Evolutionary conservation across 2,113 vertebrate genomes (phyloP), one percentile per base, ranked within the genome.

Genomic region (Neopipo cinnamomea): DNA sequence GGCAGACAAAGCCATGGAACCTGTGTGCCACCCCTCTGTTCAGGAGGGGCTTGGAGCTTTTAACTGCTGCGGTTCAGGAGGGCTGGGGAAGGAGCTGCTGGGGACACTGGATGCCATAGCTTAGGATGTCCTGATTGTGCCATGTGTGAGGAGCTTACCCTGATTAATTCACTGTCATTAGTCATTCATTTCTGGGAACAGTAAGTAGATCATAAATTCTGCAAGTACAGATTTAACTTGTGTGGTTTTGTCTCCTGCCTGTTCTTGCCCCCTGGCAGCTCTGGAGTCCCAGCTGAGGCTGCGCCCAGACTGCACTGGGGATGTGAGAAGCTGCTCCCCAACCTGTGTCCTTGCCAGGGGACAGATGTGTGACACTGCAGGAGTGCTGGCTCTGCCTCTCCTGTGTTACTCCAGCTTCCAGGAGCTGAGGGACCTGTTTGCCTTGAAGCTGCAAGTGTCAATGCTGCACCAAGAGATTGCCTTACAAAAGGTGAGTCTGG

Each of bases 341-440:
- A n/a, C 35, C 52, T 78, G 55, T 24, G 19, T 49, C 28, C 25
- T 61, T 72, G 53, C 50, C n/a, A 15, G 83, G 70, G 82, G 28
- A 47, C 70, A 35, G 27, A 12, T 0, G 1, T 94, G 97, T 92
- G 93, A 84, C 47, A 37, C 83, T 25, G 52, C 39, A 3, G 50
- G 14, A 6, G 0, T 41, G 19, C 85, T 70, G 73, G 87, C 58
- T 47, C 44, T 97, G 21, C 97, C 95, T n/a, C 94, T 98, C 7
- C 94, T 99, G 33, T 91, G 87, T 11, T 99, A 99, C 95, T 98
- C 94, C 80, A 98, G 97, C 22, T 83, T 97, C 74, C 72, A 90
- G 53, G 99, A 99, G 92, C 98, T 99, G 52, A 95, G 95, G 30
- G 96, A 98, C 35, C 88, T 99, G 91, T 98, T 98, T 21, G 84